Conservation (phyloP, 23 tunicate species). For the Phallusia fumigata region DNA sequence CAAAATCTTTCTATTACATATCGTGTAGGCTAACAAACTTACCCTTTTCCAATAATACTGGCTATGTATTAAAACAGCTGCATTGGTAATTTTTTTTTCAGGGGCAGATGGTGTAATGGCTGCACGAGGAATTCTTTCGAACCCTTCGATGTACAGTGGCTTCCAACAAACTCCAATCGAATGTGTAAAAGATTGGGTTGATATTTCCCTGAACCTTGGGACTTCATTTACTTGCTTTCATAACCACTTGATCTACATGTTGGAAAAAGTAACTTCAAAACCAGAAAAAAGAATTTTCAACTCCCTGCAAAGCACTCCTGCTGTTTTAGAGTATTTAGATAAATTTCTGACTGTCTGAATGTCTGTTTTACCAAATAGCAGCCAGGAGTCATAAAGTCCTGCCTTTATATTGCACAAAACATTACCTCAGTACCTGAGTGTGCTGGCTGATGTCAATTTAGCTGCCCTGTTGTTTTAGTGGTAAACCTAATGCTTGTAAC, state of each 20-base stretch:
- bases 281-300: conserved; percentile 84
- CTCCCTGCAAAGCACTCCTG: conserved; percentile 49
- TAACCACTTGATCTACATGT: conserved; percentile 93
- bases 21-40: too few species aligned
- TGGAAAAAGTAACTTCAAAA: conserved; percentile 56
- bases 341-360: neutral
- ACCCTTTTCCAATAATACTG: too few species aligned
- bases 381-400: too few species aligned
- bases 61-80: too few species aligned
- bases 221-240: conserved; percentile 81
- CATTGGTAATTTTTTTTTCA: too few species aligned
- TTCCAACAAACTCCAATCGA: conserved; percentile 49
- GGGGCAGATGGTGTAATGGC: conserved; percentile 91
- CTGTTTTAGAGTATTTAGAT: conserved; percentile 60
- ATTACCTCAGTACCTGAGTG: too few species aligned
- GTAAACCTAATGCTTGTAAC: too few species aligned
- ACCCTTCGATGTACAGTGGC: conserved; percentile 78
- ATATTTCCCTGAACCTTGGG: conserved; percentile 26
- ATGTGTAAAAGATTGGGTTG: conserved; percentile 76
- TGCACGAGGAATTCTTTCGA: conserved; percentile 80
- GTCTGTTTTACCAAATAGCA: neutral
- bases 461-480: too few species aligned
- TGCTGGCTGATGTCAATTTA: too few species aligned
- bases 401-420: too few species aligned
- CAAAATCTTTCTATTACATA: too few species aligned